Evolutionary conservation across 2,888 invertebrate genomes (phyloP).

Genomic region (Leptinotarsa haldemani): DNA sequence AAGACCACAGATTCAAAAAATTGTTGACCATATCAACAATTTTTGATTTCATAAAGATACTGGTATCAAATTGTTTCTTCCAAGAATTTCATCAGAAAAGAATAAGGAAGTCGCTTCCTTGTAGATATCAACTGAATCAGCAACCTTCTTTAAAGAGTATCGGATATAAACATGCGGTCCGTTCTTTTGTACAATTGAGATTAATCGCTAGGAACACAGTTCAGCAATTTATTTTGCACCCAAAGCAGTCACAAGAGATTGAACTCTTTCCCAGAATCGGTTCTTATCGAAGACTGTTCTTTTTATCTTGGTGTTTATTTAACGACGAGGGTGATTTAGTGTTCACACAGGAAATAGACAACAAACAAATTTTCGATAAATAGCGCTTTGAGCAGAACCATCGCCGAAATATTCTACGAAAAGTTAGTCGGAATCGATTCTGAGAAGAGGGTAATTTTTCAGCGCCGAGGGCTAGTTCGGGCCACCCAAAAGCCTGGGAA

Average conservation of each 20-base stretch:
- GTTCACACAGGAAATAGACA: constrained; percentile 45
- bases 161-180: background rate
- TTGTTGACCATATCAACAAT: background rate
- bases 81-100: background rate
- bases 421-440: constrained; percentile 39
- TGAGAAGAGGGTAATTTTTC: constrained; percentile 48
- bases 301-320: constrained; percentile 37
- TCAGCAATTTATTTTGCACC: constrained; percentile 18
- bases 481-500: constrained; percentile 46
- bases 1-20: too few relatives aligned
- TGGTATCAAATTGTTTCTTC: background rate
- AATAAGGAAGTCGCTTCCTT: background rate
- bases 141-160: background rate
- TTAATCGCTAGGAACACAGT: background rate
- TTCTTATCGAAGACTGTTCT: constrained; percentile 17
- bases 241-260: constrained; percentile 13
- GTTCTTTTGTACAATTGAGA: background rate
- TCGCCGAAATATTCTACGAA: constrained; percentile 47
- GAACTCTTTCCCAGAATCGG: constrained; percentile 9
- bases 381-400: constrained; percentile 34
- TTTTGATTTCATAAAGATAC: background rate
- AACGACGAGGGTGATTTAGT: constrained; percentile 38
- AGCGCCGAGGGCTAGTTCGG: constrained; percentile 35
- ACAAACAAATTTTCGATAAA: constrained; percentile 44
- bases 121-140: background rate